Evolutionary conservation across 2,113 vertebrate genomes (phyloP).

Genomic region (Neolamprologus tretocephalus): DNA sequence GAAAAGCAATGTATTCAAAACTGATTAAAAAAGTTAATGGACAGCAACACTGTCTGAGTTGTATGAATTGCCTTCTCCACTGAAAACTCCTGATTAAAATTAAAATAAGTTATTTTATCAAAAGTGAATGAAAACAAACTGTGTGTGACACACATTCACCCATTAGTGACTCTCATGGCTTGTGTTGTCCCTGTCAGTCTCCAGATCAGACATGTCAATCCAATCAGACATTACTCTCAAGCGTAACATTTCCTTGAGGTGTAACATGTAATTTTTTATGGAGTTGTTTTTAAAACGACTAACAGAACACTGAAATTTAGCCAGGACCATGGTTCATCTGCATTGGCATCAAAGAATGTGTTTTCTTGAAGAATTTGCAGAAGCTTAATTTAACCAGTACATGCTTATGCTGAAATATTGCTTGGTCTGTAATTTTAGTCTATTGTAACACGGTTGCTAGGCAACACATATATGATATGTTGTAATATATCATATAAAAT

Average conservation of each 20-base stretch:
- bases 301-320: background rate
- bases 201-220: background rate
- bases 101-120: accelerated
- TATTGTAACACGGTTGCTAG: background rate
- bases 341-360: background rate
- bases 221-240: background rate
- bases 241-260: background rate
- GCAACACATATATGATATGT: background rate
- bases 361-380: background rate
- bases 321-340: accelerated
- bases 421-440: background rate
- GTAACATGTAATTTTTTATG: background rate
- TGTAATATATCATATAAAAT: background rate
- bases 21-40: background rate
- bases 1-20: background rate
- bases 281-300: background rate
- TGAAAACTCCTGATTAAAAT: background rate
- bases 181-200: background rate
- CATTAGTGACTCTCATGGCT: background rate
- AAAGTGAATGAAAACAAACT: background rate
- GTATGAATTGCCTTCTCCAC: background rate
- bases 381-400: background rate
- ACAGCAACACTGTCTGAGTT: background rate
- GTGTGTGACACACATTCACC: accelerated
- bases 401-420: background rate